Conservation (phyloP, 1,140 invertebrate species). For the Drosophila suzukii region DNA sequence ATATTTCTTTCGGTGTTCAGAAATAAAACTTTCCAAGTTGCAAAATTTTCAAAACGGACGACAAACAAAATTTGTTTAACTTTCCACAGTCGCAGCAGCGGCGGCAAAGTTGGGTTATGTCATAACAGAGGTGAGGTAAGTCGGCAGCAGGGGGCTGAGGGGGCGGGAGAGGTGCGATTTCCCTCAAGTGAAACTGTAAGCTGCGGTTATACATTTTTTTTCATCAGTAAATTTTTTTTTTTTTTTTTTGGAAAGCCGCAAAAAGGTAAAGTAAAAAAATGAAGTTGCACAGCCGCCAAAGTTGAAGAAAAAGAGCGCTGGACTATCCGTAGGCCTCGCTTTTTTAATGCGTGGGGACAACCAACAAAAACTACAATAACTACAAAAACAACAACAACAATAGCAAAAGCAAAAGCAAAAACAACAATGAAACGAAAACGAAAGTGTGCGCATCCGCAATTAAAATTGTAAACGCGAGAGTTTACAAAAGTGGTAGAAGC, state of each 20-base stretch:
- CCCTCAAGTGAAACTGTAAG: conserved; percentile 79
- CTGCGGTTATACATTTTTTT: conserved; percentile 54
- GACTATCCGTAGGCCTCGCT: conserved; percentile 57
- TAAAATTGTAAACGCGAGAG: conserved; percentile 70
- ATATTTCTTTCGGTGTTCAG: conserved; percentile 20
- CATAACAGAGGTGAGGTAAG: conserved; percentile 61
- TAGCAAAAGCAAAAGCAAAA: conserved; percentile 4
- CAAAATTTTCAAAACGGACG: conserved; percentile 67
- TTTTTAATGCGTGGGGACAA: conserved; percentile 44
- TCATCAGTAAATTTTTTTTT: conserved; percentile 28
- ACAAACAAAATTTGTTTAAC: conserved; percentile 76
- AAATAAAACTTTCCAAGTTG: conserved; percentile 74
- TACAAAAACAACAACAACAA: conserved; percentile 22
- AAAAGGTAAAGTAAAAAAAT: conserved; percentile 42
- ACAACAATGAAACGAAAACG: conserved; percentile 67
- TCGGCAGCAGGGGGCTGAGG: conserved; percentile 5
- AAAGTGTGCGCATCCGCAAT: conserved; percentile 82
- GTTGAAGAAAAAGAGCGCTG: conserved; percentile 26
- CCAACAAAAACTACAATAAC: conserved; percentile 18
- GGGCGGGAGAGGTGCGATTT: conserved; percentile 59
- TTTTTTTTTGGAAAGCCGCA: conserved; percentile 71
- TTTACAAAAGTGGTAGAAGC: conserved; percentile 44
- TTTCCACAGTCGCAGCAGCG: conserved; percentile 59
- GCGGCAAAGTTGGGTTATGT: conserved; percentile 60
- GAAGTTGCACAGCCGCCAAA: conserved; percentile 35